Evolutionary conservation across 2,888 invertebrate species (phyloP), one percentile per base, ranked within the genome.

Genomic region (Conomelus anceps): DNA sequence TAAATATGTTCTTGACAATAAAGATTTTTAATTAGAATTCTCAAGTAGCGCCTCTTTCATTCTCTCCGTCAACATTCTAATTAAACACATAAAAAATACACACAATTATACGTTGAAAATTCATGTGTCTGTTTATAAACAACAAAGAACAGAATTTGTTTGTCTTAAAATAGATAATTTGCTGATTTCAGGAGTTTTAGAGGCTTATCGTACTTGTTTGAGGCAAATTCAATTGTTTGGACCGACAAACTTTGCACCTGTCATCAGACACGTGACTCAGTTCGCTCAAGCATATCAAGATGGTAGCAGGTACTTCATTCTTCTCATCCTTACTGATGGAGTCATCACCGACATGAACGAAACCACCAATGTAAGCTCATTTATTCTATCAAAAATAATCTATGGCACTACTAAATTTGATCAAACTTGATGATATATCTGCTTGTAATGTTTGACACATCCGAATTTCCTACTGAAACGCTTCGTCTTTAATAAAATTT

Each of bases 301-400:
- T 26, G 95, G 95, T 7, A 93, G 93, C 88, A 93, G 94, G 91
- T 95, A 95, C 92, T 94, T 94, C 92, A 94, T 95, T 85, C 93
- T 95, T 84, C 93, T 95, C 85, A 95, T 95, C 89, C 93, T 95
- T 87, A 95, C 95, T 0, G 95, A 95, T 92, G 95, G 95, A 3
- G 94, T 95, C 85, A 95, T 95, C 90, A 94, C 94, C 3, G 95
- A 95, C 92, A 94, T 95, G 94, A 93, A 93, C 6, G 93, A 93
- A 91, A 94, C 94, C 0, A 94, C 93, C 90, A 92, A 93, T 92
- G 94, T 93, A 91, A n/a, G 63, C n/a, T n/a, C n/a, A n/a, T n/a
- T n/a, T n/a, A n/a, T n/a, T n/a, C n/a, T n/a, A n/a, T n/a, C n/a
- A n/a, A n/a, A n/a, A n/a, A n/a, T n/a, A n/a, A n/a, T n/a, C n/a